Conservation (phyloP, 2,113 vertebrate genomes). For the Paraplagusia blochii region DNA sequence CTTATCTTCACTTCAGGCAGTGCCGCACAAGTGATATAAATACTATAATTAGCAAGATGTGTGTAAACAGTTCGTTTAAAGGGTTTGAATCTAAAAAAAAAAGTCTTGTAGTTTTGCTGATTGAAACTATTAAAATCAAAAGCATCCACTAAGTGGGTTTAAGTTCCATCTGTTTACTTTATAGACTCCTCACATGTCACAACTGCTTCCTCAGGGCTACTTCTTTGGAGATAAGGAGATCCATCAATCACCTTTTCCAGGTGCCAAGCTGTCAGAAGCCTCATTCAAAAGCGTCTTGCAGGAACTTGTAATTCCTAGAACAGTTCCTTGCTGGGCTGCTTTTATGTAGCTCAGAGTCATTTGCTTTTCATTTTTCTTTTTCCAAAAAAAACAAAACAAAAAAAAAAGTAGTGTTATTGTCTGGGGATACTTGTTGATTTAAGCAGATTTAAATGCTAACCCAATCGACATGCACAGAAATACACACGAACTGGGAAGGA, state of each 20-base stretch:
- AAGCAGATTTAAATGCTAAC: slow-evolving; percentile 58
- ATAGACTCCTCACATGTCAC: slow-evolving; percentile 51
- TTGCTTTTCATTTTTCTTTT: slow-evolving; percentile 41
- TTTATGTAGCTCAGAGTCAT: slow-evolving; percentile 61
- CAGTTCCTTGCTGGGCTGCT: slow-evolving; percentile 49
- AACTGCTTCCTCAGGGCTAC: slow-evolving; percentile 49
- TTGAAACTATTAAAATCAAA: not conserved
- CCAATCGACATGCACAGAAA: slow-evolving; percentile 48
- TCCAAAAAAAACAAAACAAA: slow-evolving; percentile 50
- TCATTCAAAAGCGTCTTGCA: slow-evolving; percentile 58
- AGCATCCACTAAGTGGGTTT: slow-evolving; percentile 9
- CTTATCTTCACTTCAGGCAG: too few relatives aligned
- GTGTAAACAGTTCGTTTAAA: too few relatives aligned
- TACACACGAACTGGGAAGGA: slow-evolving; percentile 29
- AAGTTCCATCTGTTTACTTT: slow-evolving; percentile 38
- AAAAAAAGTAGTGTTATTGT: slow-evolving; percentile 43
- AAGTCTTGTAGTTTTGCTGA: not conserved
- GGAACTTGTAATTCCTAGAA: slow-evolving; percentile 68
- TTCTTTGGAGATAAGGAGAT: slow-evolving; percentile 43
- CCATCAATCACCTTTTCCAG: slow-evolving; percentile 52
- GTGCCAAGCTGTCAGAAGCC: slow-evolving; percentile 63
- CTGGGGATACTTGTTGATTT: slow-evolving; percentile 62
- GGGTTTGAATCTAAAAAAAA: too few relatives aligned
- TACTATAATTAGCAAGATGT: too few relatives aligned
- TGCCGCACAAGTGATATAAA: too few relatives aligned